These are phyloP conservation scores for Sitophilus oryzae DNA, from an alignment of 1,140 invertebrate species.

Conservation along the genomic window DNA sequence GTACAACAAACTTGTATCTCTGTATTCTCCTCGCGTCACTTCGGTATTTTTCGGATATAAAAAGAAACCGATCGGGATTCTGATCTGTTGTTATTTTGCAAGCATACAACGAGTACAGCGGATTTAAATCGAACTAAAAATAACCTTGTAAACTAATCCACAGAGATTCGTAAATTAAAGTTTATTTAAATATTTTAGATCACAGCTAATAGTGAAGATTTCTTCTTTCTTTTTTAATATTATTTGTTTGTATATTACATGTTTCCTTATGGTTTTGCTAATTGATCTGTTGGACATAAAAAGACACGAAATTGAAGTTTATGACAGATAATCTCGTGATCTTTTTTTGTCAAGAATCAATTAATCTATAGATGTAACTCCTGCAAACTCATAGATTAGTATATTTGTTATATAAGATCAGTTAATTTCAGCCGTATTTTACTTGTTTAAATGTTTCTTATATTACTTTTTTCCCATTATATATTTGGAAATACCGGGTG, in stretches of 20 bases:
- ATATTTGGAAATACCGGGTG: no score
- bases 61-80: no score
- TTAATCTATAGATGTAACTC: no score
- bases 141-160: background rate
- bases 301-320: background rate
- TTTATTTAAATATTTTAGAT: slow-evolving; percentile 11
- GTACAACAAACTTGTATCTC: background rate
- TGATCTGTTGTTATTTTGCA: background rate
- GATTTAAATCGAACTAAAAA: background rate
- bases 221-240: slow-evolving; percentile 10
- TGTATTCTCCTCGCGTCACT: background rate
- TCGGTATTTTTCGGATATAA: background rate
- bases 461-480: no score
- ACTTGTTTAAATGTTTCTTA: no score
- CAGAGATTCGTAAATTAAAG: background rate
- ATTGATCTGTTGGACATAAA: background rate
- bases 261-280: background rate
- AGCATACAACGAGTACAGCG: background rate
- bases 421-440: no score
- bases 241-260: slow-evolving; percentile 9
- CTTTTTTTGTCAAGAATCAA: no score
- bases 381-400: slow-evolving; percentile 16
- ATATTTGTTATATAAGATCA: background rate
- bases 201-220: slow-evolving; percentile 15
- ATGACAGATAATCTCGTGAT: background rate